Base-by-base conservation (phyloP, 2,888 invertebrate species). In the Azorinus chamasolen region DNA sequence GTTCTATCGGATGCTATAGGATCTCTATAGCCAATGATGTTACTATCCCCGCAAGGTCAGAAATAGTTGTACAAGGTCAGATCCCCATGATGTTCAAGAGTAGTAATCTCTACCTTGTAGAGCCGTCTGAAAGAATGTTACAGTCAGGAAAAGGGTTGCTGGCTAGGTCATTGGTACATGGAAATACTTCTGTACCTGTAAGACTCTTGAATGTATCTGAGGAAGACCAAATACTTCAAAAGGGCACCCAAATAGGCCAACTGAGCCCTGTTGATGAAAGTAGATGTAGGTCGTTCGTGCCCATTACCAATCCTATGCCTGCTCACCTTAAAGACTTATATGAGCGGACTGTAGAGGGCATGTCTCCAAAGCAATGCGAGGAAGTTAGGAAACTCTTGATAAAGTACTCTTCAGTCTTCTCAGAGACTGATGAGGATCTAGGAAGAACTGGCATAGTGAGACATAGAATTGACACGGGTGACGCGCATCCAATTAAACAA, bases 401-500 rank as follows among this genome's bases (percentile, higher is more conserved):
- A 20, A 70, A 62, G 27, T 62, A 70, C 48, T 18, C 61, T n/a
- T 16, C 18, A 8, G 62, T 69, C 0, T 69, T 59, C 48, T 69
- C 69, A 10, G 20, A 25, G n/a, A 41, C 58, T 12, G 45, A 61
- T 25, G 53, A 45, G 10, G 62, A 69, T 24, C 6, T 69, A 24
- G 57, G 63, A 8, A 62, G 55, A 32, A 70, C 70, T 22, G 57
- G 57, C 5, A 22, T 63, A 0, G 32, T 70, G 0, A 32, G 41
- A 32, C 70, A 70, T 32, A 46, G 22, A 14, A 63, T 70, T 14
- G 20, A 63, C n/a, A 70, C 63, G 37, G 62, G 63, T 1, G 16
- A 55, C 25, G 63, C 58, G 10, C 27, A n/a, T 18, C 70, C 57
- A 14, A 65, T 73, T 18, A 72, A 63, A 54, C 68, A 66, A 45